Percentiles rank a stretch among this genome's conserved stretches.
Evolutionary conservation across 2,797 vertebrate species (phyloP).

Genomic region (Anabas testudineus): DNA sequence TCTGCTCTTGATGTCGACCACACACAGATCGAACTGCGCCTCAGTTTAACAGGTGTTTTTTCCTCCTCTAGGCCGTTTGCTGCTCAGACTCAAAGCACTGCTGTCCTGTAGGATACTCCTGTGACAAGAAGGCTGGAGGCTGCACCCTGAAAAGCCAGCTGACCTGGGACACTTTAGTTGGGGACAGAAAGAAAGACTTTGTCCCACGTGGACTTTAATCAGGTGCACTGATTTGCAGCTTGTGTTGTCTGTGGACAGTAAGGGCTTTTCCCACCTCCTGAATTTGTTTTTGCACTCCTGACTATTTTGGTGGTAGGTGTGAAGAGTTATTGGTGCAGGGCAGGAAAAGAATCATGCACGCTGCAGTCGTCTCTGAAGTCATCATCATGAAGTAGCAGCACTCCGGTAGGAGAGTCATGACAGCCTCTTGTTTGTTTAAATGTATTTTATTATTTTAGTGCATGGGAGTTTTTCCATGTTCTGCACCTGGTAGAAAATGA

Average conservation of each 20-base stretch:
- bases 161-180: slow-evolving; percentile 46
- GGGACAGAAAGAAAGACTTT: slow-evolving; percentile 43
- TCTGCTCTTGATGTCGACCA: too few species aligned
- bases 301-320: background rate
- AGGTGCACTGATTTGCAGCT: background rate
- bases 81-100: slow-evolving; percentile 66
- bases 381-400: too few species aligned
- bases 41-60: background rate
- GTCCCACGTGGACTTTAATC: slow-evolving; percentile 38
- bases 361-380: background rate
- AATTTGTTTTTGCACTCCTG: background rate
- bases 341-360: background rate
- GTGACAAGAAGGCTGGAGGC: slow-evolving; percentile 47
- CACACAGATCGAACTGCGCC: background rate
- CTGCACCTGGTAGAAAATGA: background rate
- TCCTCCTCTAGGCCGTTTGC: slow-evolving; percentile 66
- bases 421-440: background rate
- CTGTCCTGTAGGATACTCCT: slow-evolving; percentile 66
- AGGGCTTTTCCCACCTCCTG: background rate
- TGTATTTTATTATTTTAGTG: background rate
- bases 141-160: slow-evolving; percentile 40
- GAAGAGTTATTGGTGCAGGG: background rate
- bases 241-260: slow-evolving; percentile 4
- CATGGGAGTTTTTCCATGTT: slow-evolving; percentile 1
- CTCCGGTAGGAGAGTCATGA: too few species aligned